These are phyloP conservation scores for Pyrocoelia pectoralis DNA, from an alignment of 2,888 invertebrate species.

Conservation along the genomic window DNA sequence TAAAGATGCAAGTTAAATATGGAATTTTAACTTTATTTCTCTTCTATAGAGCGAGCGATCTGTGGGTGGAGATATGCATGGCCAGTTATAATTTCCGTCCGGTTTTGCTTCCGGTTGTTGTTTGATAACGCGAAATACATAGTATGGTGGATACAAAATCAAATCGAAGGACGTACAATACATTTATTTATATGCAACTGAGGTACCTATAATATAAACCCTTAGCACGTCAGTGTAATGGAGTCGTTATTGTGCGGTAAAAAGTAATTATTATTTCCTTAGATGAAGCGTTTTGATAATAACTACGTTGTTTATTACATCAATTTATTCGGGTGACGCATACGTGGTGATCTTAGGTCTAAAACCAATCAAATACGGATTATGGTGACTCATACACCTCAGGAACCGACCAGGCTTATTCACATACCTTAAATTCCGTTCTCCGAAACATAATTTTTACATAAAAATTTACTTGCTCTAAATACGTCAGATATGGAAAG, in stretches of 20 bases:
- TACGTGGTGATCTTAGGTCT: background rate
- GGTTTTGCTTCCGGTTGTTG: constrained; percentile 30
- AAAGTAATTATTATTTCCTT: background rate
- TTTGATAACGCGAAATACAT: background rate
- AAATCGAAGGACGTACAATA: background rate
- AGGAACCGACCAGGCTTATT: background rate
- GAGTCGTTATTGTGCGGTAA: constrained; percentile 1
- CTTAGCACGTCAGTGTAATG: background rate
- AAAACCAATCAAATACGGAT: background rate
- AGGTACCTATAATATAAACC: background rate
- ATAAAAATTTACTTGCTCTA: constrained; percentile 10
- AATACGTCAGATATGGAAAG: constrained; percentile 9
- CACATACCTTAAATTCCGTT: constrained; percentile 13
- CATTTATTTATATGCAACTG: background rate
- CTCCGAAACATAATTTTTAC: background rate
- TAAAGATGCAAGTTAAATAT: background rate
- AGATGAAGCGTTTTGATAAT: background rate
- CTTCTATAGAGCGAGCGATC: constrained; percentile 9
- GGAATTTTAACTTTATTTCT: constrained; percentile 2
- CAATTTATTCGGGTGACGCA: background rate
- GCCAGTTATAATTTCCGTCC: constrained; percentile 43
- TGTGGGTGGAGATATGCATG: constrained; percentile 45
- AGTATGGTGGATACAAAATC: background rate
- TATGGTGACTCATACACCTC: constrained; percentile 1
- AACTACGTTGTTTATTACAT: constrained; percentile 7